Evolutionary conservation across 2,797 vertebrate species (phyloP).

Genomic region (Sebastes cheni): DNA sequence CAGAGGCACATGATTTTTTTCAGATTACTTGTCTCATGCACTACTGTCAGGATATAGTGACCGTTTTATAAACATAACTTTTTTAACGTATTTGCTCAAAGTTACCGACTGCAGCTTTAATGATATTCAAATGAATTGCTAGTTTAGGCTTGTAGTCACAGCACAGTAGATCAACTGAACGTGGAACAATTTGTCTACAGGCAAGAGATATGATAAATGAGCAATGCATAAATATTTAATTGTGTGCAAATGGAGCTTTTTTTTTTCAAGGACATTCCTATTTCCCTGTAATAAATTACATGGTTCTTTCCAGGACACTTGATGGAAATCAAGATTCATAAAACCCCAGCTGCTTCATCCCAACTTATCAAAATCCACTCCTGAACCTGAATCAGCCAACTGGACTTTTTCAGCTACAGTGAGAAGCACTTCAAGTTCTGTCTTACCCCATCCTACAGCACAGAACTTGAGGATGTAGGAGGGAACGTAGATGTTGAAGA

Average conservation of each 20-base stretch:
- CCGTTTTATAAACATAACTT: too few species aligned
- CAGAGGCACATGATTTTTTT: too few species aligned
- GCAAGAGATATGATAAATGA: not conserved
- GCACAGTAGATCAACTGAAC: not conserved
- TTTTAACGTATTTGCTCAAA: too few species aligned
- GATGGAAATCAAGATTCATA: not conserved
- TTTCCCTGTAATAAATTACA: not conserved
- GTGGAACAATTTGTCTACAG: not conserved
- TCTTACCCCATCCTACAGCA: constrained; percentile 90
- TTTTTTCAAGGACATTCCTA: not conserved
- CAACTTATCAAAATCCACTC: not conserved
- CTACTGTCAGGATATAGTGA: too few species aligned
- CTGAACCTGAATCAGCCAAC: not conserved
- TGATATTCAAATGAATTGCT: not conserved
- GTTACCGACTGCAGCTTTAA: too few species aligned
- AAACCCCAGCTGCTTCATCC: not conserved
- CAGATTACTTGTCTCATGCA: too few species aligned
- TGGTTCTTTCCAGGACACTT: not conserved
- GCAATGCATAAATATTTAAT: not conserved
- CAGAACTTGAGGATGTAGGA: constrained; percentile 91
- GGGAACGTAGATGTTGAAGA: constrained; percentile 90
- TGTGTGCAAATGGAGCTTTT: not conserved
- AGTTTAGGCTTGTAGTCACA: not conserved
- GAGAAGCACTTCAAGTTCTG: not conserved
- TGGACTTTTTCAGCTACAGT: not conserved